Evolutionary conservation across 2,797 vertebrate species (phyloP).

Genomic region (Paramormyrops hopkinsi): DNA sequence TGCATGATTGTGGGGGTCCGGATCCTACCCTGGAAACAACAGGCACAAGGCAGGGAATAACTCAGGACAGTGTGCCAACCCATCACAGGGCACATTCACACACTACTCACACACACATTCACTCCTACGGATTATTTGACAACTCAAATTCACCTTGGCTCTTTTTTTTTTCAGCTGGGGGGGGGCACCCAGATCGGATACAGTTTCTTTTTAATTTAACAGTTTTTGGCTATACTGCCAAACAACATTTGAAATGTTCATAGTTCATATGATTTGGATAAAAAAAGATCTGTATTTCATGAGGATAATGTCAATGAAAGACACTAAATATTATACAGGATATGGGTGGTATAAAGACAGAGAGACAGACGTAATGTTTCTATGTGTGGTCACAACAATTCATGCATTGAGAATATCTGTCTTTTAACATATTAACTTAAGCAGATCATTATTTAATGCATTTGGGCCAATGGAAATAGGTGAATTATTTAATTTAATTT

Average conservation of each 20-base stretch:
- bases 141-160: background rate
- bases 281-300: background rate
- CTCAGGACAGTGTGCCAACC: background rate
- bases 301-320: background rate
- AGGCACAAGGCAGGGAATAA: background rate
- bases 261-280: background rate
- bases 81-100: background rate
- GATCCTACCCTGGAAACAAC: background rate
- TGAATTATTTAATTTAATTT: background rate
- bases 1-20: background rate
- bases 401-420: background rate
- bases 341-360: background rate
- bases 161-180: background rate
- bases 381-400: background rate
- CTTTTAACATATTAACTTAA: background rate
- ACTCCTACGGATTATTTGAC: background rate
- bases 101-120: background rate
- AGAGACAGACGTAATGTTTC: background rate
- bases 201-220: background rate
- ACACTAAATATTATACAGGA: background rate
- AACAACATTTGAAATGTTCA: background rate
- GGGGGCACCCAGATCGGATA: background rate
- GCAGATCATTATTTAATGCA: background rate
- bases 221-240: background rate
- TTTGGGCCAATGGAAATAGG: background rate